Base-by-base conservation (phyloP, 2,888 invertebrate species). In the Dicyrtomina minuta region DNA sequence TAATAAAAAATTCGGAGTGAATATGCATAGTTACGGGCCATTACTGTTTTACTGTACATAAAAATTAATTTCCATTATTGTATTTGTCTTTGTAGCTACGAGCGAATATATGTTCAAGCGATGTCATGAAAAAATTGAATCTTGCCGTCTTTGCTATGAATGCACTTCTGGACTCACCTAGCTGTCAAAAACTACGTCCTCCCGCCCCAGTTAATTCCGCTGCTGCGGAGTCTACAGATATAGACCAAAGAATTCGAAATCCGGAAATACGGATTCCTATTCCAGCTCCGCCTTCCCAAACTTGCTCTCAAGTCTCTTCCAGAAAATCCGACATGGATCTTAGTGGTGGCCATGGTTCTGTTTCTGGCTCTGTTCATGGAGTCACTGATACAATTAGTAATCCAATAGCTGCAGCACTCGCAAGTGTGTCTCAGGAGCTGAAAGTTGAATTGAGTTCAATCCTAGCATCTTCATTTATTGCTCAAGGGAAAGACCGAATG, bases 151-250 rank as follows among this genome's bases (percentile, higher is more conserved):
- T 70, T 59, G 68, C 61, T 1, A 59, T 78, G 12, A 74, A 72
- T 65, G 66, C 69, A 44, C 68, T 78, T 15, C 53, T 78, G 64
- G 75, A 77, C 17, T 64, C 70, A 22, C 75, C 75, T n/a, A 70
- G 70, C 15, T 76, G 77, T 64, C 70, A 74, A 67, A 73, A 73
- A 22, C 69, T 74, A 24, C 68, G 70, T 0, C 65, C 70, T 15
- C 15, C 68, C 8, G 61, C 44, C 15, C 20, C 33, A 8, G n/a
- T n/a, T n/a, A 53, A 15, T 33, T 27, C 27, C 17, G 44, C 33
- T 20, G 4, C 8, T 3, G 4, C 33, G 33, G 33, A 33, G 33
- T 8, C 33, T 8, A n/a, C n/a, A n/a, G n/a, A n/a, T n/a, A n/a
- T n/a, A n/a, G n/a, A n/a, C n/a, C n/a, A n/a, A n/a, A 33, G 33